Base-by-base conservation (phyloP, 2,888 invertebrate genomes). In the Callimorpha dominula region DNA sequence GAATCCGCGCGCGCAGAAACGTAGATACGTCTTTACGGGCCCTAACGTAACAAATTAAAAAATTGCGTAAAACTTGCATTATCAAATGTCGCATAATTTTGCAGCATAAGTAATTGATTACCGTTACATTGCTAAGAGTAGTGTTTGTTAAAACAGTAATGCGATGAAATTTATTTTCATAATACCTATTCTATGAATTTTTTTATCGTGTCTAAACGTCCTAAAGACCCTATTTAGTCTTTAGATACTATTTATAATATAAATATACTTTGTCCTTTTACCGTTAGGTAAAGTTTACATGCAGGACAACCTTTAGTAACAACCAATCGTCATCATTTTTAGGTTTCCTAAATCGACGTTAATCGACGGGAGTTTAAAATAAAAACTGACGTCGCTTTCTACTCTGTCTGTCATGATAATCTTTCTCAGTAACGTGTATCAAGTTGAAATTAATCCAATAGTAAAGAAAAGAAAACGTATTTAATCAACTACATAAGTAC, bases 31-130 rank as follows among this genome's bases (percentile, higher is more conserved):
- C 31, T 31, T 1, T 31, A 31, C 1, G 31, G 31, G 31, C 31
- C 43, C 43, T 46, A 46, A 46, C 43, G 4, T 46, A 46, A 9
- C 6, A 46, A 46, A 46, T 31, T 46, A n/a, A n/a, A n/a, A n/a
- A n/a, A n/a, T n/a, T n/a, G n/a, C n/a, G n/a, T n/a, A 62, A 40
- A 40, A 62, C 40, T 31, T 62, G 40, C 62, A 42, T 42, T 42
- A 64, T 43, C n/a, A n/a, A 64, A 64, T 46, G 3, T 12, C 31
- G n/a, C 43, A 46, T 64, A n/a, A 46, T 64, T 64, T 64, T 64
- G 4, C n/a, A 46, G 43, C n/a, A 64, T 43, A 46, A 17, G 46
- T 46, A 64, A 64, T 64, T 42, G 64, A 64, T 64, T 64, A n/a
- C n/a, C 11, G 46, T 64, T 7, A 11, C 31, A 31, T 54, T 54